phyloP scores from a whole-genome alignment of 1,140 invertebrate species.

The Gonioctena quinquepunctata region DNA sequence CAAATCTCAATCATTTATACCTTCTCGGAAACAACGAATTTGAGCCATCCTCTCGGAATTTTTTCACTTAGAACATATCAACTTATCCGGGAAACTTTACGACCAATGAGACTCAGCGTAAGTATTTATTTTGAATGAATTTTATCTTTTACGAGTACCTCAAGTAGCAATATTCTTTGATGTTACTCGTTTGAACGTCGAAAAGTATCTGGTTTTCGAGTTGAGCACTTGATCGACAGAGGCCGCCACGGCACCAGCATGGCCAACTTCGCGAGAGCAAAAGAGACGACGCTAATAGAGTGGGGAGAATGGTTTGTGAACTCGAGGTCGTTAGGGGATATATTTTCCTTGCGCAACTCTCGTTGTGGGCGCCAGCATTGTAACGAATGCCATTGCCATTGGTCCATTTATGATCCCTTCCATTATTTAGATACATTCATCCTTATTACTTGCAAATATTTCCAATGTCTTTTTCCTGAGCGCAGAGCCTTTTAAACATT shows the following conservation, averaged over 20 bases:
- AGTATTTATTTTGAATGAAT: conserved; percentile 46
- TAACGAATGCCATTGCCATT: conserved; percentile 53
- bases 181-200: conserved; percentile 51
- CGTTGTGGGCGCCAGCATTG: conserved; percentile 47
- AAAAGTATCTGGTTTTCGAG: conserved; percentile 45
- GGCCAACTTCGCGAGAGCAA: conserved; percentile 22
- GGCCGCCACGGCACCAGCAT: conserved; percentile 37
- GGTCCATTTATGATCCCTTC: conserved; percentile 52
- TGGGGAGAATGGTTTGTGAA: conserved; percentile 33
- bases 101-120: conserved; percentile 16
- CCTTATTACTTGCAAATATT: conserved; percentile 30
- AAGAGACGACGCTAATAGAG: conserved; percentile 28
- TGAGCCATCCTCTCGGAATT: neutral
- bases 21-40: neutral
- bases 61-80: neutral
- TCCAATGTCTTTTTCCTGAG: neutral
- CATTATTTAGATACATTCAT: conserved; percentile 38
- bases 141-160: conserved; percentile 48
- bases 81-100: conserved; percentile 4
- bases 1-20: too few species aligned
- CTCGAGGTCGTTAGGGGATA: conserved; percentile 39
- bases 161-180: conserved; percentile 49
- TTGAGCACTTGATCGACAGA: conserved; percentile 45
- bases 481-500: neutral
- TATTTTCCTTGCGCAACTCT: conserved; percentile 48